Evolutionary conservation across 2,888 invertebrate species (phyloP), one percentile per base, ranked within the genome.

Genomic region (Microctonus hyperodae): DNA sequence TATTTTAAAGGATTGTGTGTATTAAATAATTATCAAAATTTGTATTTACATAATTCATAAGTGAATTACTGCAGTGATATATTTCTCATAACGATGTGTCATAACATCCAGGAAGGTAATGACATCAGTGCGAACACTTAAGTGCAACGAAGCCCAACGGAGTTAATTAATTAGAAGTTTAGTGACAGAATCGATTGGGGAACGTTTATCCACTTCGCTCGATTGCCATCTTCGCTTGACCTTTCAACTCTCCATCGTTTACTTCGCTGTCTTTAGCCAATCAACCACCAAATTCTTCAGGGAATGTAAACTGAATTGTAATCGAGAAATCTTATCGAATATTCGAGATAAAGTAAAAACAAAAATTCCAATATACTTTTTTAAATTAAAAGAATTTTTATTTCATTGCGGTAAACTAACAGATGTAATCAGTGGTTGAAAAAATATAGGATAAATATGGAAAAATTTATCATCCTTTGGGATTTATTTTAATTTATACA

Each of bases 141-240:
- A 53, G 51, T 40, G 58, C 48, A 31, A 53, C 25, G 44, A 65
- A 55, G 13, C 62, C 53, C 50, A 58, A 53, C 16, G 35, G 40
- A 60, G 50, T 64, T 60, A 56, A 64, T 69, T 66, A 66, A 69
- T 69, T 69, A 61, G 64, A 69, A 66, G 63, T 69, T 66, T 25
- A 66, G 53, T 25, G 55, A 53, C 23, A 53, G 31, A 28, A 28
- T 63, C 63, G 40, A 63, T 63, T 55, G 63, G 56, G 55, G 44
- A 63, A 35, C 63, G 37, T 75, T 74, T 72, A 73, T 75, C 71
- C 70, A 64, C 48, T 56, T 60, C 56, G 68, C 64, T 51, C 70
- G 68, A 74, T 75, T 71, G 72, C 72, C 72, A 65, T 67, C 51
- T 58, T 70, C 73, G 71, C 71, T 71, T 69, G 70, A 69, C 70